phyloP scores from a whole-genome alignment of 1,140 invertebrate species.

The Trachelipus rathkii region DNA sequence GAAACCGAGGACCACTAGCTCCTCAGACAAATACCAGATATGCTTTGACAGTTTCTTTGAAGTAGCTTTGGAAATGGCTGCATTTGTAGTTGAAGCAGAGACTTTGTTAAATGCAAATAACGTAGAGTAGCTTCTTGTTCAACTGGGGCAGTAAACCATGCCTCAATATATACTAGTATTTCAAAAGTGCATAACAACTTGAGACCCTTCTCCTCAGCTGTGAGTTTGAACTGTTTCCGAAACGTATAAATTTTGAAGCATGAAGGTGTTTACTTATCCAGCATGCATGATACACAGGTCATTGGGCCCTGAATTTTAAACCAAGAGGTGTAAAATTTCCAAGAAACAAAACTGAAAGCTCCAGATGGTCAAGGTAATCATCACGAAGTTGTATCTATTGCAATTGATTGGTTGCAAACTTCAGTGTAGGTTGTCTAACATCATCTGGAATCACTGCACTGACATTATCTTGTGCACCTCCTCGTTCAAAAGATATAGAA shows the following conservation, averaged over 20 bases:
- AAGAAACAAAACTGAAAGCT: neutral
- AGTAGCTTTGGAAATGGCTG: too few relatives aligned
- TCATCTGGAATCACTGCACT: slow-evolving; percentile 20
- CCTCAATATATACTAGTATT: too few relatives aligned
- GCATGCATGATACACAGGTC: slow-evolving; percentile 14
- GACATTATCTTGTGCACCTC: neutral
- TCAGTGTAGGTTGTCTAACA: neutral
- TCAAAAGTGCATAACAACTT: too few relatives aligned
- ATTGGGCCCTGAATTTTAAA: slow-evolving; percentile 14
- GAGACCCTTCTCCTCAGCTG: too few relatives aligned
- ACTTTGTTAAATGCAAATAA: too few relatives aligned
- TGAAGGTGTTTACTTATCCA: too few relatives aligned
- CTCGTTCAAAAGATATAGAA: slow-evolving; percentile 16
- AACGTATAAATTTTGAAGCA: too few relatives aligned
- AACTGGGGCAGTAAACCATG: too few relatives aligned
- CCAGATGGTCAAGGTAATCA: slow-evolving; percentile 18
- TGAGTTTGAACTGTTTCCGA: too few relatives aligned
- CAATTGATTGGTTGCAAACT: too few relatives aligned
- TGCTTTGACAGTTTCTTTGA: slow-evolving; percentile 8
- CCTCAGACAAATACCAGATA: slow-evolving; percentile 12
- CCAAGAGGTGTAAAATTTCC: neutral
- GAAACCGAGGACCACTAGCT: neutral
- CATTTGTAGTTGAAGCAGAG: too few relatives aligned
- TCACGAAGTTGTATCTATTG: slow-evolving; percentile 7
- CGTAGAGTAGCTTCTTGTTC: slow-evolving; percentile 12